These are phyloP conservation scores for Drosophila lutescens DNA, from an alignment of 2,888 invertebrate genomes.

Conservation along the genomic window DNA sequence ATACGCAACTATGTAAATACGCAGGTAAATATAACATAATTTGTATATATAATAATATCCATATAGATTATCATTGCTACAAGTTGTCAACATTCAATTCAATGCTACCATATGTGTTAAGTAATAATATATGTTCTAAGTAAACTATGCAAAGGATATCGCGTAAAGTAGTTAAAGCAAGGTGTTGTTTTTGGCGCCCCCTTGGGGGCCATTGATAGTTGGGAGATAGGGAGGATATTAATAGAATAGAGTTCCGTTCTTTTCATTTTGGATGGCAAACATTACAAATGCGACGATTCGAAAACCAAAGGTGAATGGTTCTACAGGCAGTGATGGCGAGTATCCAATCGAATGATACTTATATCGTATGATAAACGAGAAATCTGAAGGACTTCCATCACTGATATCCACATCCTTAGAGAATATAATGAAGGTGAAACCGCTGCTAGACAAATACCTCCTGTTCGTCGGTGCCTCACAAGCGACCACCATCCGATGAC, in stretches of 20 bases:
- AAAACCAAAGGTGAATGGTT: slow-evolving; percentile 14
- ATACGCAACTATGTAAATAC: slow-evolving; percentile 65
- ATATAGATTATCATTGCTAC: slow-evolving; percentile 70
- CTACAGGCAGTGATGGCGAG: background rate
- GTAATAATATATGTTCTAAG: slow-evolving; percentile 37
- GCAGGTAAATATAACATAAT: slow-evolving; percentile 76
- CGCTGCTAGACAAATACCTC: slow-evolving; percentile 83
- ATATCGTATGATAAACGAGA: background rate
- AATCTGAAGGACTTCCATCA: background rate
- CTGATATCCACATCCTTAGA: slow-evolving; percentile 3
- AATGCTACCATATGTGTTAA: slow-evolving; percentile 65
- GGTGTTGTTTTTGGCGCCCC: slow-evolving; percentile 7
- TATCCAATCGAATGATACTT: background rate
- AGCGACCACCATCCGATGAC: slow-evolving; percentile 75
- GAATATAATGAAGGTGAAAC: slow-evolving; percentile 45
- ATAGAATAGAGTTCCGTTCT: slow-evolving; percentile 21
- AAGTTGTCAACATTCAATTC: slow-evolving; percentile 70
- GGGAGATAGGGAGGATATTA: slow-evolving; percentile 16
- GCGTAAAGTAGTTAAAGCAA: slow-evolving; percentile 69
- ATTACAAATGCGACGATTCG: slow-evolving; percentile 58
- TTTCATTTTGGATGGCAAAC: slow-evolving; percentile 65
- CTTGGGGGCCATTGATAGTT: slow-evolving; percentile 25
- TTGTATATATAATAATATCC: slow-evolving; percentile 49
- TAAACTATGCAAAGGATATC: slow-evolving; percentile 47
- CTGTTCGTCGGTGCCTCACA: slow-evolving; percentile 83